Evolutionary conservation across 2,113 vertebrate species (phyloP).

Genomic region (Fregata magnificens): DNA sequence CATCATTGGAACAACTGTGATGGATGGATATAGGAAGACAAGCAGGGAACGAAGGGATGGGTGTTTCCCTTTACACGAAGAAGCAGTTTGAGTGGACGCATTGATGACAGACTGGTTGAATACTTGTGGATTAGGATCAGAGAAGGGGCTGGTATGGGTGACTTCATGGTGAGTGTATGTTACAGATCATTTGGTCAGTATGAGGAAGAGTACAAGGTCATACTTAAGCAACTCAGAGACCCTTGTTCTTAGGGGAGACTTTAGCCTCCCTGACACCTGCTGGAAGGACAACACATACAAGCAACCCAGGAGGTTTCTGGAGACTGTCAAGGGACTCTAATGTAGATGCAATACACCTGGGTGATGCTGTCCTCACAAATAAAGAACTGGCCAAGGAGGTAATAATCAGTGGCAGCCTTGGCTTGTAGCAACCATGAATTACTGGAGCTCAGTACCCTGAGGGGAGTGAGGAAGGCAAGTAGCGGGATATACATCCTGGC

Average conservation of each 20-base stretch:
- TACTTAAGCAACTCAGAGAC: background rate
- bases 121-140: background rate
- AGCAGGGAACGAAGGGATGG: background rate
- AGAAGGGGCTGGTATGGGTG: background rate
- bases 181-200: background rate
- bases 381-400: background rate
- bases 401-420: background rate
- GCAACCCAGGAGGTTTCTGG: background rate
- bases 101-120: background rate
- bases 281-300: background rate
- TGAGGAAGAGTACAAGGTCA: background rate
- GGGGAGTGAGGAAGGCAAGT: background rate
- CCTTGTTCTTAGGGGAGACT: background rate
- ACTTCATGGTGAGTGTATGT: fast-evolving
- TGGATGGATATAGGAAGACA: background rate
- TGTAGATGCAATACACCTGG: background rate
- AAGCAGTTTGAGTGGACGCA: background rate
- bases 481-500: background rate
- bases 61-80: background rate
- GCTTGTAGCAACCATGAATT: background rate
- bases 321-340: background rate
- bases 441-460: background rate
- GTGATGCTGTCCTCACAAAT: background rate
- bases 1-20: background rate
- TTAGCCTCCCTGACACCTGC: background rate